Evolutionary conservation across 2,797 vertebrate species (phyloP), one percentile per base, ranked within the genome.

Genomic region (Muscicapa comitata): DNA sequence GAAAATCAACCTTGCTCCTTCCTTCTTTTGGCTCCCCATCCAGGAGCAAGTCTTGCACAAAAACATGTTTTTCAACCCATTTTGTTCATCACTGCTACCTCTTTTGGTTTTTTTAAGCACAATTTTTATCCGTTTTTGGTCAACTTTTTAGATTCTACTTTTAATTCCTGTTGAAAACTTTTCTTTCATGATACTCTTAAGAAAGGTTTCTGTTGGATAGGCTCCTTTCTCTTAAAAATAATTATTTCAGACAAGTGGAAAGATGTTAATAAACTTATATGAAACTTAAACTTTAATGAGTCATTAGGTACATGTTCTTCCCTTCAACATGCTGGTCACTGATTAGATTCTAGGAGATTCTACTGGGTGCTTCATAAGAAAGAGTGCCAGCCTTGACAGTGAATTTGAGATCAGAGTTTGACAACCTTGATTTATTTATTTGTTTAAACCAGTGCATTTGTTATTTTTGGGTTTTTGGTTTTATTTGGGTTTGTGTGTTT

Each of bases 101-200:
- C 1, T 47, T 77, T 8, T 6, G 2, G 0, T 4, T 21, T 43
- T 73, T 33, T 38, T 12, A 25, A 42, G 6, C 12, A 40, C 0
- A 0, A 19, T 35, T 63, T 45, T 89, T 57, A 21, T 31, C 13
- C 12, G 4, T 20, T 59, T 51, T 53, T 53, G 18, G 8, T 35
- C 35, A 54, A 7, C 24, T 55, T 72, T 26, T 37, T 53, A 73
- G 63, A 43, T 83, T 38, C 8, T 0, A 0, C 55, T 93, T 93
- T 57, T 59, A 80, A 58, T 77, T 83, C 24, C 7, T 78, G 58
- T 43, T 70, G 10, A 70, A 68, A 86, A 51, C 4, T 35, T 72
- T 2, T 50, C 7, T 88, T 71, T 55, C 5, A 14, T 35, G 4
- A 17, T 54, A 54, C n/a, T 35, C 68, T 63, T 40, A 40, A 73